Conservation (phyloP, 2,797 vertebrate species). For the Eutrigla gurnardus region DNA sequence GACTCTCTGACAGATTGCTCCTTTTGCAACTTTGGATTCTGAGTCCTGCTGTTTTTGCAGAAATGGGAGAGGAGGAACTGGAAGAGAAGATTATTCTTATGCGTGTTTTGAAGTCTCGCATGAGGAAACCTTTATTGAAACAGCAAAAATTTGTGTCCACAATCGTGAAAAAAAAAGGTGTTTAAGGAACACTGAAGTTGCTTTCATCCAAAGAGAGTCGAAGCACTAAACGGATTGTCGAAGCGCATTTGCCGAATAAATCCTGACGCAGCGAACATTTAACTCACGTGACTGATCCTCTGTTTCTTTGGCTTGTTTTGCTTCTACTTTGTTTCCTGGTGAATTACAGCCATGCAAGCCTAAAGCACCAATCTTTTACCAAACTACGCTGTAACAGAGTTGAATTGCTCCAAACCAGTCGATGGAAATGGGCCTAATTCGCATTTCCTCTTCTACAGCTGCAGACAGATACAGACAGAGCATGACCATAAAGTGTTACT, state of each 20-base stretch:
- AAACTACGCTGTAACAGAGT: not conserved
- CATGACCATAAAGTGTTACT: not conserved
- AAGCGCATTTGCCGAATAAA: not conserved
- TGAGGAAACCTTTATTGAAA: not conserved
- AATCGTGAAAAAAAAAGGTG: not conserved
- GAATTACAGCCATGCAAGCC: not conserved
- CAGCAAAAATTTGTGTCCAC: not conserved
- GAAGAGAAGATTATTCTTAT: not conserved
- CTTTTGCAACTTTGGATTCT: conserved; percentile 50
- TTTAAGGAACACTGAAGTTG: not conserved
- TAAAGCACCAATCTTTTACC: not conserved
- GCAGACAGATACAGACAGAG: not conserved
- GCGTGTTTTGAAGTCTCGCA: not conserved
- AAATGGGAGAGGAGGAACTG: conserved; percentile 14
- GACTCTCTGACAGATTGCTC: conserved; percentile 67
- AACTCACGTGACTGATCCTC: not conserved
- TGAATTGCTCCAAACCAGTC: not conserved
- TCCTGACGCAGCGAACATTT: not conserved
- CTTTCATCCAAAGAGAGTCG: not conserved
- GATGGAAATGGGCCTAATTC: not conserved
- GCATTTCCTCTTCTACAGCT: not conserved
- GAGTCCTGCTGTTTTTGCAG: conserved; percentile 30
- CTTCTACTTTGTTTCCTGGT: not conserved
- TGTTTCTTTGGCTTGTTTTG: not conserved
- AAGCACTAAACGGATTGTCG: not conserved